A percentile compares a stretch with the other conserved stretches of the same genome.
Evolutionary conservation across 2,113 vertebrate genomes (phyloP).

Genomic region (Aphelocoma coerulescens): DNA sequence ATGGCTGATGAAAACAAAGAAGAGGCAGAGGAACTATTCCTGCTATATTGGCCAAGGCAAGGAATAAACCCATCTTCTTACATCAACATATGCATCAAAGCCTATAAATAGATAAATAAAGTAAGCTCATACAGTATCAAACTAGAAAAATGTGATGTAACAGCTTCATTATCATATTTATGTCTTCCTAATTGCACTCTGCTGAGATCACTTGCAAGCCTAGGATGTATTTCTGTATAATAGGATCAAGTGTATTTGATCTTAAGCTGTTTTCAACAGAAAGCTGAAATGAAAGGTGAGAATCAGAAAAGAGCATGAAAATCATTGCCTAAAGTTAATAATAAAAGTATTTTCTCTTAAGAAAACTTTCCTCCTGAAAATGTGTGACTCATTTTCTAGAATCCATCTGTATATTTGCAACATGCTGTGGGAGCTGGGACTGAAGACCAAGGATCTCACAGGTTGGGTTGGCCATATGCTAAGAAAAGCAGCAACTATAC

Average conservation of each 20-base stretch:
- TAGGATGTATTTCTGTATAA: neutral
- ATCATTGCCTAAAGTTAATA: neutral
- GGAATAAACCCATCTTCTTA: neutral
- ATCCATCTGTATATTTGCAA: neutral
- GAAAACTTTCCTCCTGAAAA: neutral
- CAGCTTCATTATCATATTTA: conserved; percentile 23
- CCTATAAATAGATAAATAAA: neutral
- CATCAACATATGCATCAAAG: neutral
- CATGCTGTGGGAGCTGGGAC: neutral
- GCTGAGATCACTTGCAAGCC: neutral
- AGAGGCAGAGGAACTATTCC: neutral
- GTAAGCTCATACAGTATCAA: neutral
- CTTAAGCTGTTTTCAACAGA: neutral
- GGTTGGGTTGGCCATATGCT: neutral
- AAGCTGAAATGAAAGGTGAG: neutral
- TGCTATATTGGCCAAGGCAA: neutral
- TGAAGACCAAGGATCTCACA: neutral
- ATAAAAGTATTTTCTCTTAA: neutral
- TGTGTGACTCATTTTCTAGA: neutral
- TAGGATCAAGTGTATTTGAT: conserved; percentile 27
- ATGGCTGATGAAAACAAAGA: neutral
- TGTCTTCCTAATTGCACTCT: conserved; percentile 25
- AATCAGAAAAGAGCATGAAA: neutral
- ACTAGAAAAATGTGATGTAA: conserved; percentile 3
- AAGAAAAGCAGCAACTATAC: neutral